Evolutionary conservation across 2,113 vertebrate species (phyloP), one percentile per base, ranked within the genome.

Genomic region (Tringa solitaria): DNA sequence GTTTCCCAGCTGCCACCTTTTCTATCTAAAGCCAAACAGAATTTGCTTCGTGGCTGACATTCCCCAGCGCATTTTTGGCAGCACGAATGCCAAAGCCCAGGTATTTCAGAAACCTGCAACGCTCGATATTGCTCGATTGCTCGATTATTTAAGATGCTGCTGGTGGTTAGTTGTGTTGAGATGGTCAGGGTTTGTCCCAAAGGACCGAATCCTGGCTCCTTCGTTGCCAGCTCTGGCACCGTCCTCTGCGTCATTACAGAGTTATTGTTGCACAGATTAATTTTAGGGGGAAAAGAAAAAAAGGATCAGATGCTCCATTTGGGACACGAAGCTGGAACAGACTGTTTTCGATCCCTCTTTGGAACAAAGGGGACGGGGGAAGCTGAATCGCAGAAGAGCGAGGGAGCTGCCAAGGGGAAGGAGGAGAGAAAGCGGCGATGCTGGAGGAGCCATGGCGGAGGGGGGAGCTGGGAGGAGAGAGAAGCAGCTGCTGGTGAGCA

Each of bases 401-500:
- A 50, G 39, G 30, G 81, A 79, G 60, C 6, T 90, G 82, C 65
- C 79, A 88, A 61, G 70, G 73, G 75, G 48, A 82, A 84, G 41
- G 26, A 86, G 61, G 14, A 45, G 35, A 69, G 60, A 90, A 78
- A 67, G 60, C 64, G 63, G 82, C 56, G 21, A 6, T 7, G 54
- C 39, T 67, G 63, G 84, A 94, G 78, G 54, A 95, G 54, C 50
- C 41, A 37, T 30, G 48, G 8, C 33, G 8, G 67, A 59, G 1
- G 0, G 17, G 39, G 27, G 17, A 92, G 72, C 0, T 2, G 63
- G 70, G 3, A 94, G 46, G 79, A 74, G 76, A 45, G 46, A 43
- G 59, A 70, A 91, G 88, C 93, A 97, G 90, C 90, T 94, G 90
- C 90, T 92, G 85, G 26, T 18, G 22, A 88, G 82, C 95, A 96